Percentiles rank a stretch among this genome's conserved stretches.
phyloP scores from a whole-genome alignment of 2,797 vertebrate species.

The Notolabrus celidotus region DNA sequence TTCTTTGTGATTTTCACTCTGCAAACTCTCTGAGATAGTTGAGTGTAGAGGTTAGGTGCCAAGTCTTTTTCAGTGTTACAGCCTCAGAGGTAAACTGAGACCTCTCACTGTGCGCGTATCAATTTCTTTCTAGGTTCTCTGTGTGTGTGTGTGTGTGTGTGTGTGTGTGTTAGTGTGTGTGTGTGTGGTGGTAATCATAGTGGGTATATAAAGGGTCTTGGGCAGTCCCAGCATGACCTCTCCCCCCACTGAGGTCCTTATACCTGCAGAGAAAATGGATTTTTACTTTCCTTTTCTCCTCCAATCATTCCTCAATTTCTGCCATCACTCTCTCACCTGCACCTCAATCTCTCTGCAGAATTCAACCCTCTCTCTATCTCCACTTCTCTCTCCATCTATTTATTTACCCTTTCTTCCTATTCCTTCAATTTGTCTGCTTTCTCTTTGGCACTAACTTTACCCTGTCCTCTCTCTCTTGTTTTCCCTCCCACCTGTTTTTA shows the following conservation, averaged over 20 bases:
- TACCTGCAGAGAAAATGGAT: constrained; percentile 71
- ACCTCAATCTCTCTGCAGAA: not conserved
- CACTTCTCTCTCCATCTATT: constrained; percentile 12
- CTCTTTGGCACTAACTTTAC: constrained; percentile 30
- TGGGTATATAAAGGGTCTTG: constrained; percentile 38
- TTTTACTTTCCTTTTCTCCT: constrained; percentile 58
- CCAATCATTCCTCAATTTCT: constrained; percentile 23
- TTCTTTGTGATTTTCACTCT: constrained; percentile 26
- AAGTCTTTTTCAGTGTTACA: constrained; percentile 32
- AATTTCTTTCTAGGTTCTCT: constrained; percentile 48
- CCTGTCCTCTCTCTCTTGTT: constrained; percentile 5
- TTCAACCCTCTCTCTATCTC: constrained; percentile 9
- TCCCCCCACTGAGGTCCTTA: constrained; percentile 48
- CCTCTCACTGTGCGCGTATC: constrained; percentile 54
- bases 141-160: constrained; percentile 24
- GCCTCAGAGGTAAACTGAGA: constrained; percentile 59
- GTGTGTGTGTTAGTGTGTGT: constrained; percentile 23
- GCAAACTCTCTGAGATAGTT: constrained; percentile 11
- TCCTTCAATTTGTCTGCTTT: constrained; percentile 48
- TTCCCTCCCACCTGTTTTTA: constrained; percentile 30
- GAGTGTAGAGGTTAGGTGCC: constrained; percentile 36
- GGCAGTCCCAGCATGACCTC: constrained; percentile 40
- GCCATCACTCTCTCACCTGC: constrained; percentile 5
- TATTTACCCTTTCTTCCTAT: constrained; percentile 41
- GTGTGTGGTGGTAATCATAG: constrained; percentile 43